These are phyloP conservation scores for Malthinus flaveolus DNA, from an alignment of 2,888 invertebrate genomes.

Conservation along the genomic window DNA sequence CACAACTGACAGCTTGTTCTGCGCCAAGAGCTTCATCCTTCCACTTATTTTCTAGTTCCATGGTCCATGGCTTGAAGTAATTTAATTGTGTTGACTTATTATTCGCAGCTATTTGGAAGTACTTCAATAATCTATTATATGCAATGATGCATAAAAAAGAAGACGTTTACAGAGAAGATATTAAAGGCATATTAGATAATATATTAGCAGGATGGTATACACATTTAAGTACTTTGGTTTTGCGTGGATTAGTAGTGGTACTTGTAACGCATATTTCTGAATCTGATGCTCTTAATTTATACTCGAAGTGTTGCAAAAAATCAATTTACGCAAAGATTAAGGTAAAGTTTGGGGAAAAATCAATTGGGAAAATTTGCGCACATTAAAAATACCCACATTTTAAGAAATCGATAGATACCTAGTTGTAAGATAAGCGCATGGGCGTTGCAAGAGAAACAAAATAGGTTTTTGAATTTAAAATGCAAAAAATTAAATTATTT, in stretches of 20 bases:
- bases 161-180: not conserved
- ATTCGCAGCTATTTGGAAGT: slow-evolving; percentile 10
- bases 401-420: too few species aligned
- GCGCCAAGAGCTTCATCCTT: too few species aligned
- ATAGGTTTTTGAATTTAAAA: too few species aligned
- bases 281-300: not conserved
- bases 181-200: not conserved
- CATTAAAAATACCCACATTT: too few species aligned
- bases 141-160: slow-evolving; percentile 4
- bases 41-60: too few species aligned
- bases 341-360: slow-evolving; percentile 5
- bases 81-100: not conserved
- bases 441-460: too few species aligned
- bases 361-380: too few species aligned
- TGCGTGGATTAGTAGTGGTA: slow-evolving; percentile 9
- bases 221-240: not conserved
- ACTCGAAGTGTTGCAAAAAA: slow-evolving; percentile 4
- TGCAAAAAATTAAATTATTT: too few species aligned
- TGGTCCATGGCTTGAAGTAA: too few species aligned
- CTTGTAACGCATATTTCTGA: not conserved
- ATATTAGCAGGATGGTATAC: slow-evolving; percentile 11
- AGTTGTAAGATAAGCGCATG: too few species aligned
- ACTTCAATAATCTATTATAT: slow-evolving; percentile 1
- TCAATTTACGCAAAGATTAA: slow-evolving; percentile 3
- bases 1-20: too few species aligned